A percentile compares a stretch with the other conserved stretches of the same genome.
Evolutionary conservation across 2,888 invertebrate species (phyloP).

Genomic region (Eurois occulta): DNA sequence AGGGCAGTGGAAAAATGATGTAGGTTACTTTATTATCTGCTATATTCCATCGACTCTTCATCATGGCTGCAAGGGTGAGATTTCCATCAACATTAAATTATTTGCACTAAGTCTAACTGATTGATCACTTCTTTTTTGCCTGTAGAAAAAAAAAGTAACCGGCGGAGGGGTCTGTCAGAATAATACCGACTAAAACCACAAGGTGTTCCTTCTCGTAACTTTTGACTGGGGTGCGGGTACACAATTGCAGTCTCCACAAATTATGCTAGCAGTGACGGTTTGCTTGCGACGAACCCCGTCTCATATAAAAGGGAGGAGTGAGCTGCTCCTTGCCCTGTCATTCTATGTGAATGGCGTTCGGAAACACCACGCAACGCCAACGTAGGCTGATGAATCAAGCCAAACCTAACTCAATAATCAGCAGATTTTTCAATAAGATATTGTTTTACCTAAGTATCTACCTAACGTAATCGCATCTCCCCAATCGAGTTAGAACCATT

Average conservation of each 20-base stretch:
- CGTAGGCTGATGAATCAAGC: background rate
- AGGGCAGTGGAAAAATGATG: background rate
- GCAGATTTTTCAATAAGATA: background rate
- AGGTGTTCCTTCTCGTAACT: too few relatives aligned
- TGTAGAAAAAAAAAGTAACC: background rate
- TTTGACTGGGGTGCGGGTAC: too few relatives aligned
- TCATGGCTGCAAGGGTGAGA: background rate
- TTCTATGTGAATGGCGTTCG: too few relatives aligned
- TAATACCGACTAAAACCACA: background rate
- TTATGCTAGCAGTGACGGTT: too few relatives aligned
- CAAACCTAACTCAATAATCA: background rate
- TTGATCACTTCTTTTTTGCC: background rate
- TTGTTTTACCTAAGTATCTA: too few relatives aligned
- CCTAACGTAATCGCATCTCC: background rate
- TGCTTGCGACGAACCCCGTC: too few relatives aligned
- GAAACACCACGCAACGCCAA: too few relatives aligned
- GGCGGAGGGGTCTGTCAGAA: background rate
- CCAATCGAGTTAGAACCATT: slow-evolving; percentile 17
- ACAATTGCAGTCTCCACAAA: too few relatives aligned
- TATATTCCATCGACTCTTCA: background rate
- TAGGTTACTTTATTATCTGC: background rate
- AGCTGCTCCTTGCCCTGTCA: too few relatives aligned
- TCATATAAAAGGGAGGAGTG: too few relatives aligned
- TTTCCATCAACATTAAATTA: background rate
- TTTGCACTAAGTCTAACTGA: background rate